Evolutionary conservation across 1,140 invertebrate species (phyloP).

Genomic region (Zaprionus africanus): DNA sequence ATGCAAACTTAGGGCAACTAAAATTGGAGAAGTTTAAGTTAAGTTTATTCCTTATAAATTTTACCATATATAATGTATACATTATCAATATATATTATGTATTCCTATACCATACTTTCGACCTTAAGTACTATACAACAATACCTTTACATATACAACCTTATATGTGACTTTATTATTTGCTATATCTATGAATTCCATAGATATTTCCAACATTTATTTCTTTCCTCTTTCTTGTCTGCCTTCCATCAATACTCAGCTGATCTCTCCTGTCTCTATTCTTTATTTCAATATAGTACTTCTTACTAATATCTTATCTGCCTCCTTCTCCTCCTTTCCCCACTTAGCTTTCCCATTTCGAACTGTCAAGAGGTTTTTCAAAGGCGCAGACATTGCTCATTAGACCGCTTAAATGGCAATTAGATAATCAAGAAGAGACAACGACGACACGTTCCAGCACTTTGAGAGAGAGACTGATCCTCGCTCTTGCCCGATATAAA

Average conservation of each 20-base stretch:
- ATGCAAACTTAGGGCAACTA: background rate
- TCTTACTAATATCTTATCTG: background rate
- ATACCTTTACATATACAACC: no score
- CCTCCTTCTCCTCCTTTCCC: background rate
- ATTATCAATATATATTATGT: no score
- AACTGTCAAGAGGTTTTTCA: constrained; percentile 2
- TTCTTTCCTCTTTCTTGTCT: no score
- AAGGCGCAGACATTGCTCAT: constrained; percentile 38
- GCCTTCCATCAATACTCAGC: background rate
- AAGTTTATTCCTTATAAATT: no score
- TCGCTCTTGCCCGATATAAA: background rate
- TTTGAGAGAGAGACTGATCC: constrained; percentile 27
- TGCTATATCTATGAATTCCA: no score
- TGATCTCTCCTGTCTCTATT: background rate
- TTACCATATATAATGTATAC: no score
- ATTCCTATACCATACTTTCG: no score
- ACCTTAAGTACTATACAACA: no score
- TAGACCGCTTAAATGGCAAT: constrained; percentile 68
- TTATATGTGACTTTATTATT: no score
- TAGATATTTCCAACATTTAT: no score
- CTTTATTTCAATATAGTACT: background rate
- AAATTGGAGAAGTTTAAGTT: background rate
- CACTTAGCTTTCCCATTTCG: constrained; percentile 6
- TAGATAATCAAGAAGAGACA: constrained; percentile 34
- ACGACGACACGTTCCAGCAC: constrained; percentile 73